Evolutionary conservation across 2,113 vertebrate species (phyloP).

Genomic region (western clawed frog (Xenopus tropicalis)): UCB_Xtro_10.0 CM004445.2:106511001-106511500

Average conservation of each 20-base stretch:
- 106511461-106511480: too few species aligned
- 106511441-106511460: too few species aligned
- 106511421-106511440: too few species aligned
- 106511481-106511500: too few species aligned
- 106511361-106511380: too few species aligned
- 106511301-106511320: slow-evolving; percentile 53
- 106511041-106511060: slow-evolving; percentile 61
- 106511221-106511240: slow-evolving; percentile 59
- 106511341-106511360: too few species aligned
- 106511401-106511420: too few species aligned
- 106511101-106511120: slow-evolving; percentile 63
- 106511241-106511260: slow-evolving; percentile 45
- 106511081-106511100: slow-evolving; percentile 64
- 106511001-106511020: slow-evolving; percentile 66
- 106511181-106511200: slow-evolving; percentile 66
- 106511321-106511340: too few species aligned
- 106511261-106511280: slow-evolving; percentile 64
- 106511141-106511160: slow-evolving; percentile 60
- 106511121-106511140: slow-evolving; percentile 73
- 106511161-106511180: slow-evolving; percentile 55
- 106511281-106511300: slow-evolving; percentile 51
- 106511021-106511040: slow-evolving; percentile 44
- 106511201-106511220: slow-evolving; percentile 65
- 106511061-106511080: slow-evolving; percentile 57
- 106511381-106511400: too few species aligned